Percentiles rank a stretch among this genome's conserved stretches.
phyloP scores from a whole-genome alignment of 2,888 invertebrate species.

The Apamea epomidion region DNA sequence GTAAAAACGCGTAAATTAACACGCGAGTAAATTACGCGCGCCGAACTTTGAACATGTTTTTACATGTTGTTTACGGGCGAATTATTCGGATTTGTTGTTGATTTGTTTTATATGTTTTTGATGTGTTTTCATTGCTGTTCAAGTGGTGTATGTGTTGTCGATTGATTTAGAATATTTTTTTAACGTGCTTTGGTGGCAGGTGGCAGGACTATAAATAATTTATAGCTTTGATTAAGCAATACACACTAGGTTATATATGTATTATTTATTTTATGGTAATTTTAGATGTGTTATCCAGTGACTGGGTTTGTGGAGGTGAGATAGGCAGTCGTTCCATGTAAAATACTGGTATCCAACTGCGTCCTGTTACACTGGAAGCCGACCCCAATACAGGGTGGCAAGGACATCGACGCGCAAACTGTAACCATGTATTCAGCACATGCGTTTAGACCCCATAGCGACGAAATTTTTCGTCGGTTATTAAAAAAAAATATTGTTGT shows the following conservation, averaged over 20 bases:
- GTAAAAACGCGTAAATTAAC: constrained; percentile 69
- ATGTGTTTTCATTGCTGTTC: constrained; percentile 39
- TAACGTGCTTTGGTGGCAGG: neutral
- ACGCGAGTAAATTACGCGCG: constrained; percentile 53
- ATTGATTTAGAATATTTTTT: constrained; percentile 23
- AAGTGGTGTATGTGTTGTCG: constrained; percentile 16
- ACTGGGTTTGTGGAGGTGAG: neutral
- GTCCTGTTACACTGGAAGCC: neutral
- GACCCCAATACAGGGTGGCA: neutral
- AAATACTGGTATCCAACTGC: neutral
- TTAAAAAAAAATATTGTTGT: too few relatives aligned
- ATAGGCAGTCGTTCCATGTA: neutral
- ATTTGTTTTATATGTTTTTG: constrained; percentile 50
- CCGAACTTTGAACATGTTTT: constrained; percentile 49
- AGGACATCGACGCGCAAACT: too few relatives aligned
- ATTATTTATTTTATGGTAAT: neutral
- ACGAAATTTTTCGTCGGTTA: too few relatives aligned
- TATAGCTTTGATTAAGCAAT: neutral
- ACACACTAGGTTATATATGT: neutral
- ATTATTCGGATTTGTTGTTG: constrained; percentile 54
- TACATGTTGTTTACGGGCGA: constrained; percentile 56
- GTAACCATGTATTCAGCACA: too few relatives aligned
- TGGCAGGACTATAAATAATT: neutral
- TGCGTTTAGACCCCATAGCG: too few relatives aligned
- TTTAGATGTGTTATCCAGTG: neutral